Evolutionary conservation across 1,140 invertebrate genomes (phyloP).

Genomic region (Aphelinus certus): DNA sequence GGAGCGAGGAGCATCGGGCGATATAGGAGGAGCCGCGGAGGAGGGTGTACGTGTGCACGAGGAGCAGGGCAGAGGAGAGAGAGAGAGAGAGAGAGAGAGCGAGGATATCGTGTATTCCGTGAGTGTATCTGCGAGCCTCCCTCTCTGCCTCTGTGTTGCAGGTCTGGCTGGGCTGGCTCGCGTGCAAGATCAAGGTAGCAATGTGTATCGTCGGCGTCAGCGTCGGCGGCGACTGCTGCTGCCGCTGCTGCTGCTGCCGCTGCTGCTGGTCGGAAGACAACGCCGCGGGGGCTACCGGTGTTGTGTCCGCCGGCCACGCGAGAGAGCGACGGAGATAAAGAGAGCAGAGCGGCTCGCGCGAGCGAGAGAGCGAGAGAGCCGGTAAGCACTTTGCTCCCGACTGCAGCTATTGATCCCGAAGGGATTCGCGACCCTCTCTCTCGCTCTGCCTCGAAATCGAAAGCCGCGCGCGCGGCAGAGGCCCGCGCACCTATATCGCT

Average conservation of each 20-base stretch:
- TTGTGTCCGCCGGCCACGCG: conserved; percentile 53
- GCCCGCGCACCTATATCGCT: conserved; percentile 48
- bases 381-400: conserved; percentile 40
- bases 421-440: conserved; percentile 21
- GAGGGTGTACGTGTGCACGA: no score
- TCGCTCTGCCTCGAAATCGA: background rate
- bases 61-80: no score
- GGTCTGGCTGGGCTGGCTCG: conserved; percentile 15
- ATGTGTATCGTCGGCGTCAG: conserved; percentile 34
- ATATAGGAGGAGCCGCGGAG: no score
- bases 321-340: conserved; percentile 41
- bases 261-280: conserved; percentile 56
- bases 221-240: conserved; percentile 25
- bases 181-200: conserved; percentile 37
- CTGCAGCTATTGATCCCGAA: conserved; percentile 45
- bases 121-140: no score
- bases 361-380: conserved; percentile 7
- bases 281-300: conserved; percentile 61
- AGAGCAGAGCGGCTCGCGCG: background rate
- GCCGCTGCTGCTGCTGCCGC: conserved; percentile 1
- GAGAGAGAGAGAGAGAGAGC: no score
- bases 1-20: no score
- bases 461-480: conserved; percentile 19
- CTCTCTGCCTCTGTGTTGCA: no score
- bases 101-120: no score